Conservation (phyloP, 1,140 invertebrate species). For the Micrasema minimum region DNA sequence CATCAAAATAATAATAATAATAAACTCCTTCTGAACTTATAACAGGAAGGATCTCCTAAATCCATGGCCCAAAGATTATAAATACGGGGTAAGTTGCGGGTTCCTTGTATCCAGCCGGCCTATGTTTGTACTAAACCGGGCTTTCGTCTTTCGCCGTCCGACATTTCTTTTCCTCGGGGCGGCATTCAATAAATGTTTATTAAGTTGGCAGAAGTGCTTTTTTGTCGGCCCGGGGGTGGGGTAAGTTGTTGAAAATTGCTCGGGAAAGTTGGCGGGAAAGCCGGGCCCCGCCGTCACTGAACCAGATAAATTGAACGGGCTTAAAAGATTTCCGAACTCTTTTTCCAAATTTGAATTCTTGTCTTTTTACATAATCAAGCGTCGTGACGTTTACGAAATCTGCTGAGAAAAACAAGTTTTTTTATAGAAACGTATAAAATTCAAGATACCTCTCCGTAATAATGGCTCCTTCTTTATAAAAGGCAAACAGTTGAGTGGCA, state of each 20-base stretch:
- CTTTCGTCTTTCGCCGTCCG: slow-evolving; percentile 33
- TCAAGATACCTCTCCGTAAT: background rate
- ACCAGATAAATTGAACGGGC: slow-evolving; percentile 37
- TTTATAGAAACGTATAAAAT: slow-evolving; percentile 1
- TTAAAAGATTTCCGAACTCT: slow-evolving; percentile 42
- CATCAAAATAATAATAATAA: too few species aligned
- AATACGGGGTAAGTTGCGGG: background rate
- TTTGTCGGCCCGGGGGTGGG: slow-evolving; percentile 27
- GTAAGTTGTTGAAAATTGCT: slow-evolving; percentile 42
- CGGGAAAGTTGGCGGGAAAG: slow-evolving; percentile 15
- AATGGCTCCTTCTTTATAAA: too few species aligned
- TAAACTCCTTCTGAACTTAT: too few species aligned
- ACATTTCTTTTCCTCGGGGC: slow-evolving; percentile 31
- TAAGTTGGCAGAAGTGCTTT: slow-evolving; percentile 46
- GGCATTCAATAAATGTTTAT: slow-evolving; percentile 48
- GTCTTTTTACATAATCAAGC: slow-evolving; percentile 36
- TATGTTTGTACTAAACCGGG: slow-evolving; percentile 28
- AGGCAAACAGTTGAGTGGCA: too few species aligned
- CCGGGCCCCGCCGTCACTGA: slow-evolving; percentile 22
- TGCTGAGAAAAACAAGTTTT: slow-evolving; percentile 3
- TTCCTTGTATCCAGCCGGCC: background rate
- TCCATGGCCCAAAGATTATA: too few species aligned
- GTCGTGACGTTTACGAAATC: slow-evolving; percentile 19
- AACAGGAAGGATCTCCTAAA: too few species aligned
- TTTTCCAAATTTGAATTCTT: slow-evolving; percentile 40